Evolutionary conservation across 2,113 vertebrate genomes (phyloP).

Genomic region (Felis catus): F.catus_Fca126_mat1.0 CM031420.1:149710001-149710500

Average conservation of each 20-base stretch:
- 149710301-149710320: background rate
- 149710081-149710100: background rate
- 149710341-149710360: background rate
- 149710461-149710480: background rate
- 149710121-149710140: background rate
- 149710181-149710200: no score
- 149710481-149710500: background rate
- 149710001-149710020: background rate
- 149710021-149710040: background rate
- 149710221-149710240: no score
- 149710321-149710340: background rate
- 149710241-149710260: background rate
- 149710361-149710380: background rate
- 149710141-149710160: background rate
- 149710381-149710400: background rate
- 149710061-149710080: background rate
- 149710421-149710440: background rate
- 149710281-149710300: background rate
- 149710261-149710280: background rate
- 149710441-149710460: background rate
- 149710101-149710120: background rate
- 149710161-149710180: background rate
- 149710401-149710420: background rate
- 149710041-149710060: background rate
- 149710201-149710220: no score